phyloP scores from a whole-genome alignment of 2,797 vertebrate genomes.

The Lacerta viridis region DNA sequence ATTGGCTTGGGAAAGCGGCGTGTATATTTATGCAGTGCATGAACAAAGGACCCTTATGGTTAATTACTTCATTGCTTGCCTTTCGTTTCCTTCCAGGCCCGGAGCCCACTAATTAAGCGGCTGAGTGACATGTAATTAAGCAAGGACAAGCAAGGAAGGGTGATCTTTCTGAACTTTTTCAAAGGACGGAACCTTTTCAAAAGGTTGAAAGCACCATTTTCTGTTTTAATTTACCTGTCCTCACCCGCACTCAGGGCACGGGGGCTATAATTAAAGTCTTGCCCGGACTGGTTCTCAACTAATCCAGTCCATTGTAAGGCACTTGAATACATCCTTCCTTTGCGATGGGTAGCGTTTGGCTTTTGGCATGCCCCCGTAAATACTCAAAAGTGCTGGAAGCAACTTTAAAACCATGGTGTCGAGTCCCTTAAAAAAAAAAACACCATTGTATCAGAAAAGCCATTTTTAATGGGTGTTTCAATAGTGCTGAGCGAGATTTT shows the following conservation, averaged over 20 bases:
- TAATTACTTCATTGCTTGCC: neutral
- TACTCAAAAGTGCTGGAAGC: neutral
- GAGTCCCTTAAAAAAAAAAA: too few species aligned
- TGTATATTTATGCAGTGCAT: neutral
- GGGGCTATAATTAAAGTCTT: neutral
- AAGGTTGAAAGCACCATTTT: neutral
- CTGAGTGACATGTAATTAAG: neutral
- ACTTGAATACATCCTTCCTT: neutral
- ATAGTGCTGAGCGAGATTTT: neutral
- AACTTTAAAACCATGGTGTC: neutral
- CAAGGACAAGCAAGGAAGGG: neutral
- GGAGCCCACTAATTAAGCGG: neutral
- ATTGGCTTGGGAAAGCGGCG: neutral
- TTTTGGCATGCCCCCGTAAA: neutral
- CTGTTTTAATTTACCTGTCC: neutral
- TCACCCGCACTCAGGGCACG: neutral
- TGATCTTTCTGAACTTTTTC: neutral
- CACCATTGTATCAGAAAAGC: too few species aligned
- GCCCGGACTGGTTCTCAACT: neutral
- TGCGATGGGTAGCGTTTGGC: neutral
- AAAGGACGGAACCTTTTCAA: neutral
- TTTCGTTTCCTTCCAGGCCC: neutral
- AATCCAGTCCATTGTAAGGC: neutral
- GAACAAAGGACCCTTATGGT: neutral
- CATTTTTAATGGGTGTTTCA: neutral